Base-by-base conservation (phyloP, 2,888 invertebrate genomes). In the Mythimna vitellina region DNA sequence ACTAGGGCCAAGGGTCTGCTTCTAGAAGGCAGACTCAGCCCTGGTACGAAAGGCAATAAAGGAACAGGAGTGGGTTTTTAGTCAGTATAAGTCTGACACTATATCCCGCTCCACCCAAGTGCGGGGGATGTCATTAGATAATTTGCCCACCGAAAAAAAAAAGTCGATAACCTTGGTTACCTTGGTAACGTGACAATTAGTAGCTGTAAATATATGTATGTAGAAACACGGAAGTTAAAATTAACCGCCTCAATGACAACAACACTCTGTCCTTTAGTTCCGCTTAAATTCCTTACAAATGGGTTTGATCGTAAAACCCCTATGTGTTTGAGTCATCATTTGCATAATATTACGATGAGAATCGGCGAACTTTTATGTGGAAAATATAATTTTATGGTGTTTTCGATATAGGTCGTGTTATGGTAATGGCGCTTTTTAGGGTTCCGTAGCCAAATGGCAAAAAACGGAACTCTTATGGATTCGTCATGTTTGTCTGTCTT, bases 331-430 rank as follows among this genome's bases (percentile, higher is more conserved):
- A 83, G 60, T 71, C 46, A 57, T 67, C 68, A 84, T 84, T 79
- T 76, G 69, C 84, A 83, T 81, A 74, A 72, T 74, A 72, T 79
- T 76, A 84, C 65, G 49, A 38, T 73, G 60, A 64, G 64, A 71
- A 78, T 74, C 63, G 65, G 29, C 20, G 25, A 78, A 81, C 61
- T 80, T 77, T 73, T 76, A 79, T 65, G 63, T 58, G 7, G 65
- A 74, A 76, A 73, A 84, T 74, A 74, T 74, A 80, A 75, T 78
- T 81, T 84, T 76, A 84, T 73, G 70, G 46, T 66, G 64, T 63
- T 70, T 73, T 72, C 12, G 67, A 53, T 84, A 74, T 76, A 60
- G 72, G 57, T 68, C 46, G 69, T 78, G 69, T 53, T 61, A 68
- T 38, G 56, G 69, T 81, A 49, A 66, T 69, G 68, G 20, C 54